Base-by-base conservation (phyloP, 2,113 vertebrate genomes). In the Colossoma macropomum region DNA sequence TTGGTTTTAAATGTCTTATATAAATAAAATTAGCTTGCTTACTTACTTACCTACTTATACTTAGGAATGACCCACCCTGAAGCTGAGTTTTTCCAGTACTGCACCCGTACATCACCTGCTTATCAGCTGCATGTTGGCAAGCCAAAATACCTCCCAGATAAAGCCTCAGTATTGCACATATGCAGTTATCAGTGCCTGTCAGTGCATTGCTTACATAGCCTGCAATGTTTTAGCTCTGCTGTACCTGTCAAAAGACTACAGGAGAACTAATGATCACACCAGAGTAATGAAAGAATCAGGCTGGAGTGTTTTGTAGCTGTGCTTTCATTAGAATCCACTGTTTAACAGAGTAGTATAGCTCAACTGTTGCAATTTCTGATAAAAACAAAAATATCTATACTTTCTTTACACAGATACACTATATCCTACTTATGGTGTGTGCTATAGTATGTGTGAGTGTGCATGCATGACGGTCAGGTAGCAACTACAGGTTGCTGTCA, bases 61-160 rank as follows among this genome's bases (percentile, higher is more conserved):
- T 6, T 11, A 52, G 13, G 32, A 41, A 21, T 68, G 65, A 70
- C 34, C 25, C 10, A 19, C 38, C 16, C 9, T 41, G 19, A 11
- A 41, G 66, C 66, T 38, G 66, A 23, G 30, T 25, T 71, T 71
- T 70, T 41, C 16, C 65, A 34, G 30, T 2, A 19, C 10, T 69
- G 34, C 32, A 34, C n/a, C 15, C 23, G 21, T 45, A n/a, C 34
- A n/a, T 62, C 59, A 62, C 21, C 30, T 69, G 21, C 34, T 71
- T 45, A 45, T 71, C 34, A 23, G 11, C 11, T 70, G 68, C 68
- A 11, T 70, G 34, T 16, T 45, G 68, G 23, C 38, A 45, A 45
- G 68, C 23, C 66, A 69, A 71, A 71, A 41, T 41, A 62, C 59
- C 59, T 25, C 23, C 54, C 59, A 62, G 59, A 62, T 62, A 25